Percentiles rank a stretch among this genome's conserved stretches.
Conservation (phyloP, 2,888 invertebrate genomes). For the Andrena chrysosceles region DNA sequence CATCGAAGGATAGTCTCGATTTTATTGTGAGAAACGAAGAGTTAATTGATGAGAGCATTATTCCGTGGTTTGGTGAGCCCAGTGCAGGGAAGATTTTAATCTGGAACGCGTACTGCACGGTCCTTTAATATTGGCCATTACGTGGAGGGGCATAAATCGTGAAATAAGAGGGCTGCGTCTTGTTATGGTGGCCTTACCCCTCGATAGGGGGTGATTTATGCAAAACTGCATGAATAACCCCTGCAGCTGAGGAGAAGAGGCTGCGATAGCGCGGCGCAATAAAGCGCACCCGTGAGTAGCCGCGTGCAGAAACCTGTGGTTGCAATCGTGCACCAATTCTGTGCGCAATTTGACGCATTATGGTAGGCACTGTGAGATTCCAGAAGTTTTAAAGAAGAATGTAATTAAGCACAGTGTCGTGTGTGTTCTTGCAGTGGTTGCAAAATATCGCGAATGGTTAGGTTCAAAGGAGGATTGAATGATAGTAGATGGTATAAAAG, state of each 20-base stretch:
- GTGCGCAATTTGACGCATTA: neutral
- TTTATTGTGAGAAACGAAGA: neutral
- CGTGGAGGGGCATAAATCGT: slow-evolving; percentile 36
- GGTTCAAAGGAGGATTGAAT: too few relatives aligned
- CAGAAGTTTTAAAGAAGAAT: neutral
- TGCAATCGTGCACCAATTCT: neutral
- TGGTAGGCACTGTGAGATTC: neutral
- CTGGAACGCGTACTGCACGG: slow-evolving; percentile 17
- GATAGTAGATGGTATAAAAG: too few relatives aligned
- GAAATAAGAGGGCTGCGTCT: slow-evolving; percentile 35
- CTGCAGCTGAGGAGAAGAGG: slow-evolving; percentile 2
- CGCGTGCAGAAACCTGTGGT: neutral
- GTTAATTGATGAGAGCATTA: neutral
- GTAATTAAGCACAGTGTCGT: neutral
- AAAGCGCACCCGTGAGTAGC: slow-evolving; percentile 15
- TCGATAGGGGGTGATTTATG: slow-evolving; percentile 41
- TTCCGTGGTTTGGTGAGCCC: neutral
- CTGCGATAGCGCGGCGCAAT: slow-evolving; percentile 6
- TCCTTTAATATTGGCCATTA: slow-evolving; percentile 37
- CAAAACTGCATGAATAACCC: slow-evolving; percentile 29
- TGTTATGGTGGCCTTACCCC: slow-evolving; percentile 32
- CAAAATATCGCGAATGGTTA: too few relatives aligned
- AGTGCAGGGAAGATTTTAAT: slow-evolving; percentile 19
- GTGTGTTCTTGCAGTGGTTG: neutral
- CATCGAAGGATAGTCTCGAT: neutral